Evolutionary conservation across 2,797 vertebrate genomes (phyloP).

Genomic region (Mormyrus hasselquistii): DNA sequence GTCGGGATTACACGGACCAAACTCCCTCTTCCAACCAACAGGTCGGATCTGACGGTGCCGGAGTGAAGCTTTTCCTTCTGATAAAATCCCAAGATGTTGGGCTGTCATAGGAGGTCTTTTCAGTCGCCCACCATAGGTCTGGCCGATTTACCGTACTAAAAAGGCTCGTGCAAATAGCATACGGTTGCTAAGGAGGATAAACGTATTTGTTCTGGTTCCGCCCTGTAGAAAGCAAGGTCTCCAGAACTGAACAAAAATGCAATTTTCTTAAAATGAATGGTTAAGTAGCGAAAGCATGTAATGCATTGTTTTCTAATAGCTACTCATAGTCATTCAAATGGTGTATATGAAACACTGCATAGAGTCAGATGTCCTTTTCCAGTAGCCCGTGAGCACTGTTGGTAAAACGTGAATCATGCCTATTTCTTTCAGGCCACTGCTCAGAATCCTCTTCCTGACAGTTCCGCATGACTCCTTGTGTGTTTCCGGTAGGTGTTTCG

Average conservation of each 20-base stretch:
- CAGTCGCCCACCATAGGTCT: neutral
- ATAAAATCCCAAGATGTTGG: neutral
- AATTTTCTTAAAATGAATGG: neutral
- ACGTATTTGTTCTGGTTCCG: neutral
- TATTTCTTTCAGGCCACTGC: neutral
- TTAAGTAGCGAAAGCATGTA: neutral
- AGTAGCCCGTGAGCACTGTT: neutral
- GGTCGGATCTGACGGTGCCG: neutral
- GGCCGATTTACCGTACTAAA: neutral
- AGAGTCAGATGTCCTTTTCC: neutral
- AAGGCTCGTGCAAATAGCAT: neutral
- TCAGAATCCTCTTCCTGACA: neutral
- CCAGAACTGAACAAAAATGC: neutral
- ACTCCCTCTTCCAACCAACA: neutral
- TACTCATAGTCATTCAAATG: neutral
- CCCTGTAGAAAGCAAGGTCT: neutral
- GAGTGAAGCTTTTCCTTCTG: neutral
- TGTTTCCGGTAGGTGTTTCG: neutral
- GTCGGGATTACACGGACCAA: neutral
- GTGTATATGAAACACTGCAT: neutral
- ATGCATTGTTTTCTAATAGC: neutral
- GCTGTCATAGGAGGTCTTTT: neutral
- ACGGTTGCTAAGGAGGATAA: neutral
- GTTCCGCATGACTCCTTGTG: neutral
- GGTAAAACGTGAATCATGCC: neutral